Evolutionary conservation across 2,113 vertebrate genomes (phyloP), one percentile per base, ranked within the genome.

Genomic region (Geothlypis trichas): DNA sequence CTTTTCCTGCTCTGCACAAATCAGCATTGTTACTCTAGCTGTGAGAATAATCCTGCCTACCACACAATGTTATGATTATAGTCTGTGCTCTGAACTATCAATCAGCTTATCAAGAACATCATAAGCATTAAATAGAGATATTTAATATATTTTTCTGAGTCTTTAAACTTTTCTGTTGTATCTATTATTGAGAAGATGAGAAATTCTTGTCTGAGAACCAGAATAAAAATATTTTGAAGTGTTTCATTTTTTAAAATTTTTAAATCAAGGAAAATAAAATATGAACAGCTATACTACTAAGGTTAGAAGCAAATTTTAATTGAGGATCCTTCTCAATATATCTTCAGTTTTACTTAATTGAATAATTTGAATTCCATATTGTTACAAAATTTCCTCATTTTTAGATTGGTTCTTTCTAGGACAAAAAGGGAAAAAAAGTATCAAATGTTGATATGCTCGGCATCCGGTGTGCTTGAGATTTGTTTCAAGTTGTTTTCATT

Each of bases 21-120:
- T 69, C 63, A 69, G 18, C 42, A 73, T 52, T 90, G 37, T 69
- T 83, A 51, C 9, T 85, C 21, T 30, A 66, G 23, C 31, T 88
- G 58, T 31, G 39, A 94, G 75, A 91, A 83, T 85, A 93, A 84
- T 85, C 39, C 66, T 91, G 46, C 51, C 22, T 83, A 69, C 21
- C 2, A 0, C 85, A 87, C 33, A 89, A 87, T 46, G 7, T 71
- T 91, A 84, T 93, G 58, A 79, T 96, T 87, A 85, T 74, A 96
- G 46, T 52, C 46, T 95, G 39, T 69, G 21, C 39, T 89, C 67
- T 91, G 55, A 94, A 66, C 63, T 96, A 86, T 91, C 84, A 91
- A 71, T 93, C 93, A 94, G 42, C 7, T 87, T 49, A 67, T 90
- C 78, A 80, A 58, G 47, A 94, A 15, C 23, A 88, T 80, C 76